Evolutionary conservation across 2,888 invertebrate species (phyloP).

Genomic region (Siphlonurus alternatus): DNA sequence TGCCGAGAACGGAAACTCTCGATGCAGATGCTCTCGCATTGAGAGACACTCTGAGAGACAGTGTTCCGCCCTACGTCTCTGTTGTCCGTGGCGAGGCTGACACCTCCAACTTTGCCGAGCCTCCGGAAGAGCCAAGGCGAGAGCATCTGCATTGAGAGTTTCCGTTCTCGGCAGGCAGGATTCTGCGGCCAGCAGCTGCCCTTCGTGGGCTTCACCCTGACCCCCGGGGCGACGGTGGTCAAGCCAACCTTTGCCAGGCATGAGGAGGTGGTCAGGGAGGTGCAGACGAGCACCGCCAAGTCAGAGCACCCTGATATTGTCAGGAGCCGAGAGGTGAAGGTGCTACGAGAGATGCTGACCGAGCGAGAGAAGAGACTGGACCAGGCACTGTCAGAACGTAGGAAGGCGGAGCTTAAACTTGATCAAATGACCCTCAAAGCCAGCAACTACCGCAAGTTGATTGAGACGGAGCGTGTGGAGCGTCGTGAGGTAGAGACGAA

Average conservation of each 20-base stretch:
- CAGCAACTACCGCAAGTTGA: constrained; percentile 18
- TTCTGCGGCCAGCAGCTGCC: constrained; percentile 61
- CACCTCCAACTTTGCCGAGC: constrained; percentile 49
- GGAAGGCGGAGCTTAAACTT: background rate
- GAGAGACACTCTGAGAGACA: no score
- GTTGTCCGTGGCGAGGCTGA: constrained; percentile 56
- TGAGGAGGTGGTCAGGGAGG: background rate
- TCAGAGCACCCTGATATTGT: background rate
- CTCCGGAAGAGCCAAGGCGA: constrained; percentile 25
- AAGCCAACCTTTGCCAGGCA: background rate
- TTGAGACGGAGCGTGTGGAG: constrained; percentile 45
- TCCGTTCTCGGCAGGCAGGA: constrained; percentile 37
- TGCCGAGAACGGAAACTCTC: constrained; percentile 38
- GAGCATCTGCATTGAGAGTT: constrained; percentile 34
- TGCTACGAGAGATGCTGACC: background rate
- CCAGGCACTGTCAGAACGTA: background rate
- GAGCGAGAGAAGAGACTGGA: background rate
- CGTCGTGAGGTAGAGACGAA: constrained; percentile 48
- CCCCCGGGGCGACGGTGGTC: constrained; percentile 8
- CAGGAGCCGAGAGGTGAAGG: background rate
- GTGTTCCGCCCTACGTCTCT: constrained; percentile 64
- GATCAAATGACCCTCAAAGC: background rate
- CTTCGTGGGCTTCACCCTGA: constrained; percentile 49
- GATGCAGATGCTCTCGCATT: constrained; percentile 26
- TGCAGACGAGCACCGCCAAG: background rate